These are phyloP conservation scores for Teleiodes luculella DNA, from an alignment of 2,888 invertebrate species.

Conservation along the genomic window DNA sequence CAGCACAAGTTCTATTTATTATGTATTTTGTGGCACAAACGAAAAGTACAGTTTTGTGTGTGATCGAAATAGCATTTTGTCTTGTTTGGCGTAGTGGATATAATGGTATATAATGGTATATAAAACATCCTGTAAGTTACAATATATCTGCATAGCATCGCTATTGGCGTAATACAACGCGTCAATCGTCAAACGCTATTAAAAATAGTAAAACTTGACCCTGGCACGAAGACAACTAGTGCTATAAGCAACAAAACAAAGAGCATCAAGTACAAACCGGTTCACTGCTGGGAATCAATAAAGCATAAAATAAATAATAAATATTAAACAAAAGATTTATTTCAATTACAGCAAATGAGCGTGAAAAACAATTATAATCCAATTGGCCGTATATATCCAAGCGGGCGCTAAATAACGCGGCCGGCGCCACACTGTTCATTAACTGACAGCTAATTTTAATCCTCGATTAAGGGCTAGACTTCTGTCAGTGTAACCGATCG, in stretches of 20 bases:
- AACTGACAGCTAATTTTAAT: conserved; percentile 72
- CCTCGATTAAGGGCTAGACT: conserved; percentile 64
- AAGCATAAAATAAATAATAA: conserved; percentile 52
- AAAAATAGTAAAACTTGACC: background rate
- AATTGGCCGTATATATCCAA: conserved; percentile 52
- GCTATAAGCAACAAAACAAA: too few species aligned
- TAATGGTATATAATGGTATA: too few species aligned
- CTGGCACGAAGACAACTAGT: too few species aligned
- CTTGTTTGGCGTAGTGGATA: too few species aligned
- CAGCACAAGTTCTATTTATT: too few species aligned
- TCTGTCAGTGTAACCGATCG: conserved; percentile 52
- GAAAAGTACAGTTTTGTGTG: too few species aligned
- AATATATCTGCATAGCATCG: too few species aligned
- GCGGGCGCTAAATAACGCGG: conserved; percentile 55
- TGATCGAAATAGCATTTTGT: too few species aligned
- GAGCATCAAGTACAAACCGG: conserved; percentile 14
- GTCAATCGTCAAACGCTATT: too few species aligned
- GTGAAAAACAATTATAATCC: conserved; percentile 74
- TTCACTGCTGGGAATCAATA: conserved; percentile 26
- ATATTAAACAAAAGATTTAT: conserved; percentile 65
- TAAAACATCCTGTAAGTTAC: too few species aligned
- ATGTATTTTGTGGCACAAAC: too few species aligned
- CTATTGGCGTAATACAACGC: too few species aligned
- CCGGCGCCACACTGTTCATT: conserved; percentile 45
- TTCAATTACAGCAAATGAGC: conserved; percentile 69